Evolutionary conservation across 2,888 invertebrate genomes (phyloP).

Genomic region (Leptopilina drosophilae): DNA sequence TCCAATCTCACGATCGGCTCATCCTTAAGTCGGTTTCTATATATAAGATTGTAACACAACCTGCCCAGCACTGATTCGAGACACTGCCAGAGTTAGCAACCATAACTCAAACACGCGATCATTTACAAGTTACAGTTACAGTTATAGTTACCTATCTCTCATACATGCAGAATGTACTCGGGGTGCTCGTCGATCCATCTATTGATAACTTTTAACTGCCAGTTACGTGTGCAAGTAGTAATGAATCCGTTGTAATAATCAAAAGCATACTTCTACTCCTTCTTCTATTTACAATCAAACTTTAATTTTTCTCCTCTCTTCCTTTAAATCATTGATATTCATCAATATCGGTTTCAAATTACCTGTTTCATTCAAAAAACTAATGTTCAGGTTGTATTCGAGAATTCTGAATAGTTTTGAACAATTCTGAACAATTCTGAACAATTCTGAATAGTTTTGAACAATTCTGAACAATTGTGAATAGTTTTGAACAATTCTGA

Average conservation of each 20-base stretch:
- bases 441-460: too few species aligned
- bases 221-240: constrained; percentile 19
- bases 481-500: too few species aligned
- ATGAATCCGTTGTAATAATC: constrained; percentile 23
- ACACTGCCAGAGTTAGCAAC: constrained; percentile 38
- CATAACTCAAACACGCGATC: constrained; percentile 43
- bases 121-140: constrained; percentile 33
- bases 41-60: constrained; percentile 13
- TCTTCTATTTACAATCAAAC: background rate
- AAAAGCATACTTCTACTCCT: background rate
- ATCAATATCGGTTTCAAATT: too few species aligned
- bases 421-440: too few species aligned
- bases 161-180: background rate
- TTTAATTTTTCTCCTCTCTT: constrained; percentile 2
- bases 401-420: too few species aligned
- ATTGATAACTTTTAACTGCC: constrained; percentile 24
- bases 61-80: constrained; percentile 31
- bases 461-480: too few species aligned
- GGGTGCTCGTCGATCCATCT: constrained; percentile 20
- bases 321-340: background rate
- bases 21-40: constrained; percentile 24
- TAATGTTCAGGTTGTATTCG: too few species aligned
- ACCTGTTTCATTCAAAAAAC: too few species aligned
- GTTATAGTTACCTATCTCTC: constrained; percentile 30
- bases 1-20: constrained; percentile 34